These are phyloP conservation scores for Echiichthys vipera DNA, from an alignment of 2,797 vertebrate species.

Conservation along the genomic window DNA sequence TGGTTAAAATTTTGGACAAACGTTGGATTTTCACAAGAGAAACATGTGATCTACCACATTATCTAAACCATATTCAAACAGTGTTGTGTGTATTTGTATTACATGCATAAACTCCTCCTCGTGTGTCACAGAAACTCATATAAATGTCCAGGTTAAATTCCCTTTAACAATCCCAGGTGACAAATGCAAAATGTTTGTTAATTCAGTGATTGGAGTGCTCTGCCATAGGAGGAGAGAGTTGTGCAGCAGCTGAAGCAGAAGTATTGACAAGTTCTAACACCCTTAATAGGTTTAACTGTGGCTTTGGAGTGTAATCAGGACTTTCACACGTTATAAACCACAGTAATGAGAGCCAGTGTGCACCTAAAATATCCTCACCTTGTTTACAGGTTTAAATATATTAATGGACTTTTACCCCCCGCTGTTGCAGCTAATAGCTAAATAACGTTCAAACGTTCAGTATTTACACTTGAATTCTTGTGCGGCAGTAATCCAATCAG, in stretches of 20 bases:
- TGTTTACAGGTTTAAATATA: conserved; percentile 36
- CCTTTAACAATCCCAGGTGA: neutral
- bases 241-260: neutral
- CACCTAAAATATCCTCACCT: conserved; percentile 21
- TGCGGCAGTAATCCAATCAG: neutral
- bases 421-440: conserved; percentile 5
- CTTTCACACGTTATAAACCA: conserved; percentile 49
- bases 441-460: neutral
- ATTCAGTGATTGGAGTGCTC: no score
- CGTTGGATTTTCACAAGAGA: neutral
- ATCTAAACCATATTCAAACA: no score
- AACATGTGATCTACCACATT: neutral
- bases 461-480: conserved; percentile 7
- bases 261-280: neutral
- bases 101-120: neutral
- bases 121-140: no score
- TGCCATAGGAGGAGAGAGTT: neutral
- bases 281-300: conserved; percentile 13
- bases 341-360: conserved; percentile 17
- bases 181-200: neutral
- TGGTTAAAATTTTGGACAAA: neutral
- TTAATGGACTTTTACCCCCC: neutral
- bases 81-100: neutral
- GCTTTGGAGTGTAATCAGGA: conserved; percentile 20
- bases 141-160: neutral